phyloP scores from a whole-genome alignment of 2,113 vertebrate species.

The Microtus pennsylvanicus region DNA sequence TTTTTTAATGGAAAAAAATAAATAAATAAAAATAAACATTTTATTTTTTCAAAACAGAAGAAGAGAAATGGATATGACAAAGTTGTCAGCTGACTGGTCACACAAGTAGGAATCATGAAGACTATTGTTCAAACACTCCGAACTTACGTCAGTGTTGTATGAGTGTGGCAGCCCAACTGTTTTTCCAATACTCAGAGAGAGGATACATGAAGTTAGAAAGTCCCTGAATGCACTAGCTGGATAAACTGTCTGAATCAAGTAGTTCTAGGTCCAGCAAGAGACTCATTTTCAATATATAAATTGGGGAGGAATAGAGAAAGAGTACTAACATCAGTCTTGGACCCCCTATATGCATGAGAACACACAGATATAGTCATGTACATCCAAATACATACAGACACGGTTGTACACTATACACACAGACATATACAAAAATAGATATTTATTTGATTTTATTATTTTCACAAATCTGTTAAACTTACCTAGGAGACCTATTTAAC shows the following conservation, averaged over 20 bases:
- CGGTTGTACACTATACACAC: background rate
- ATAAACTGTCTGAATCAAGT: no score
- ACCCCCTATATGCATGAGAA: background rate
- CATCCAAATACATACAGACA: background rate
- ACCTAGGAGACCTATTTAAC: background rate
- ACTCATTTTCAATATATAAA: background rate
- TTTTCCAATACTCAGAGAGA: no score
- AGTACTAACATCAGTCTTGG: background rate
- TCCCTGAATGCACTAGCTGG: background rate
- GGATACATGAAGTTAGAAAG: background rate
- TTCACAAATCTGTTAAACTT: background rate
- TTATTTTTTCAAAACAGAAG: background rate
- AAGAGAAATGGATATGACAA: background rate
- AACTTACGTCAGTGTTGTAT: background rate
- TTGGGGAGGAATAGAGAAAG: background rate
- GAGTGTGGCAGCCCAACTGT: background rate
- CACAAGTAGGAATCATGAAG: background rate
- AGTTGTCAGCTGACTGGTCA: background rate
- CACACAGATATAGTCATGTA: no score
- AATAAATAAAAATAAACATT: background rate
- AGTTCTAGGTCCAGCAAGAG: background rate
- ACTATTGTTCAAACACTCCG: no score
- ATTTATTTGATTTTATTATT: background rate
- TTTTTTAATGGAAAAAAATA: no score
- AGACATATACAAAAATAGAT: background rate